Evolutionary conservation across 2,113 vertebrate genomes (phyloP).

Genomic region (Aptenodytes forsteri): DNA sequence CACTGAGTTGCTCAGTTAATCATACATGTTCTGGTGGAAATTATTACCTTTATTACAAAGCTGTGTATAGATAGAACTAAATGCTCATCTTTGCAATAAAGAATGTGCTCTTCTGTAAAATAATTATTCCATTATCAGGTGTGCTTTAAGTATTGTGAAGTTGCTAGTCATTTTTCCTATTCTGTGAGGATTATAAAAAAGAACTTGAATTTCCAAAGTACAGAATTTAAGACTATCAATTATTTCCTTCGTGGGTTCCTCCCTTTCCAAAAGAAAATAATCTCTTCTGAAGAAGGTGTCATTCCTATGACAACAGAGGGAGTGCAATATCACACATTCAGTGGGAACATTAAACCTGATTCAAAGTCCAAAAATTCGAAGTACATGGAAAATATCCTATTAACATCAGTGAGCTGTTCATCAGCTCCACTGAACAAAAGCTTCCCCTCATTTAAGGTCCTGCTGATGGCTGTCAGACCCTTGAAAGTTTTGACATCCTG

Average conservation of each 20-base stretch:
- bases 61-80: slow-evolving; percentile 45
- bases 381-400: slow-evolving; percentile 20
- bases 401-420: slow-evolving; percentile 5
- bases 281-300: slow-evolving; percentile 35
- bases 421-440: slow-evolving; percentile 43
- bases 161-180: slow-evolving; percentile 42
- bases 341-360: neutral
- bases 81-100: slow-evolving; percentile 53
- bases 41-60: slow-evolving; percentile 59
- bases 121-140: slow-evolving; percentile 55
- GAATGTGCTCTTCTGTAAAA: slow-evolving; percentile 53
- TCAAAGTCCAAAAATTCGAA: neutral
- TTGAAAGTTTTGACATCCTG: neutral
- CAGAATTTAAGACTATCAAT: slow-evolving; percentile 49
- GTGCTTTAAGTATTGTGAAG: slow-evolving; percentile 44
- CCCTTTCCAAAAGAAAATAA: slow-evolving; percentile 54
- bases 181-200: slow-evolving; percentile 32
- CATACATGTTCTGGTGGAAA: slow-evolving; percentile 40
- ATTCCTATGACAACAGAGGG: slow-evolving; percentile 26
- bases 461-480: neutral
- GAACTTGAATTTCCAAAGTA: slow-evolving; percentile 40
- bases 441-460: neutral
- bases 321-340: slow-evolving; percentile 48
- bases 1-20: slow-evolving; percentile 46
- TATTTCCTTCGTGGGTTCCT: slow-evolving; percentile 6